These are phyloP conservation scores for Camponotus pennsylvanicus DNA, from an alignment of 1,140 invertebrate species.

Conservation along the genomic window DNA sequence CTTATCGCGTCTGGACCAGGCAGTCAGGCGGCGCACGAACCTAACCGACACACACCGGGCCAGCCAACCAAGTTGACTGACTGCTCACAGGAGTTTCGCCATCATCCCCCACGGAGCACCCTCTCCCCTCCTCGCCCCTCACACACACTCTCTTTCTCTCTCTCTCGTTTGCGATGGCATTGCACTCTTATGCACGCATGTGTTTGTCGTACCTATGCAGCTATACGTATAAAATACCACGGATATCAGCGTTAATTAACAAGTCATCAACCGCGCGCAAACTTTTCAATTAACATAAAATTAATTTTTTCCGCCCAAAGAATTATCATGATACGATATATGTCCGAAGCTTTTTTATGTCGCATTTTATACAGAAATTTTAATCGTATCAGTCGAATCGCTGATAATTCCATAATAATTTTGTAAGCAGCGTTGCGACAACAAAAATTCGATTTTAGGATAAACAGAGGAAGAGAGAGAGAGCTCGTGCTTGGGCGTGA, in stretches of 20 bases:
- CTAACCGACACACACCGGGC: slow-evolving; percentile 72
- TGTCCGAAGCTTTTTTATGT: neutral
- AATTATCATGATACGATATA: neutral
- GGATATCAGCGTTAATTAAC: neutral
- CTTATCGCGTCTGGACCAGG: slow-evolving; percentile 84
- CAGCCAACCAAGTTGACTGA: slow-evolving; percentile 73
- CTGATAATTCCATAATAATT: neutral
- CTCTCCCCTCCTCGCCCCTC: neutral
- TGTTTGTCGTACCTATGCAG: neutral
- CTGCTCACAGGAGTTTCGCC: slow-evolving; percentile 74
- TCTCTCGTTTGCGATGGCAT: neutral
- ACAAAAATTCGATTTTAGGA: slow-evolving; percentile 49
- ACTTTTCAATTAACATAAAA: neutral
- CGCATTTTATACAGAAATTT: neutral
- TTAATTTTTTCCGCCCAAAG: neutral
- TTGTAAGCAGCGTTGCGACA: slow-evolving; percentile 4
- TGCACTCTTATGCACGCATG: slow-evolving; percentile 7
- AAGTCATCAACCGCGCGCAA: neutral
- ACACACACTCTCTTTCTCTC: neutral
- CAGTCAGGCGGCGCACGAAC: slow-evolving; percentile 77
- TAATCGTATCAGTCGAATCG: neutral
- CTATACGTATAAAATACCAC: neutral
- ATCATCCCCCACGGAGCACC: slow-evolving; percentile 60
- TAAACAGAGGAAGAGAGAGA: neutral
- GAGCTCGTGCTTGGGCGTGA: slow-evolving; percentile 31